Evolutionary conservation across 2,888 invertebrate species (phyloP), one percentile per base, ranked within the genome.

Genomic region (Dermolepida albohirtum): DNA sequence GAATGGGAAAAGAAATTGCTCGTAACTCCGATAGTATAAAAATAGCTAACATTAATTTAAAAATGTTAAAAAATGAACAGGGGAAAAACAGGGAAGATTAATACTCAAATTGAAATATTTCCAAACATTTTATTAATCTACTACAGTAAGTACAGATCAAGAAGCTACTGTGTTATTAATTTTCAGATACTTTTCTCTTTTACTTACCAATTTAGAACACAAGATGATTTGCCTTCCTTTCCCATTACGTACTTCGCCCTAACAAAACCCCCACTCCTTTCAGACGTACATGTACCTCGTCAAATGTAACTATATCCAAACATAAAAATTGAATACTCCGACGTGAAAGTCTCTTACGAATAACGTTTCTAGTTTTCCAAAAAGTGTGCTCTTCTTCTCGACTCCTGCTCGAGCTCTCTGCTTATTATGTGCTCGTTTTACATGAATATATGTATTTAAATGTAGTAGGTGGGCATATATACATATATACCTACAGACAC

Each of bases 281-380:
- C 17, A 40, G 40, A 40, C 43, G 57, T n/a, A 55, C 12, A 55
- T 44, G 12, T 14, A n/a, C 6, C 59, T 44, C 44, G 34, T 54
- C 40, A 16, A 14, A 59, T 44, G 59, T 59, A 59, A 59, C 59
- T 47, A 59, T 59, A 59, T 59, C 43, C 59, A 59, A 59, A 59
- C 44, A 59, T 59, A 59, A 59, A 59, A 59, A 59, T 59, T 59
- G 59, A 59, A 59, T 59, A 44, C 57, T 59, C 27, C 29, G 29
- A 59, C 43, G 44, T 59, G 44, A 59, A 29, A 59, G 59, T 59
- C 43, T 59, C 44, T 27, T 59, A 59, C 27, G 59, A 44, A 59
- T 59, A 44, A 10, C 44, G 47, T 59, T 44, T 59, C 59, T 44
- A 59, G 59, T 27, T 34, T 34, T 34, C 14, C 43, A 44, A 47